These are phyloP conservation scores for Semotilus atromaculatus DNA, from an alignment of 2,797 vertebrate genomes.

Conservation along the genomic window DNA sequence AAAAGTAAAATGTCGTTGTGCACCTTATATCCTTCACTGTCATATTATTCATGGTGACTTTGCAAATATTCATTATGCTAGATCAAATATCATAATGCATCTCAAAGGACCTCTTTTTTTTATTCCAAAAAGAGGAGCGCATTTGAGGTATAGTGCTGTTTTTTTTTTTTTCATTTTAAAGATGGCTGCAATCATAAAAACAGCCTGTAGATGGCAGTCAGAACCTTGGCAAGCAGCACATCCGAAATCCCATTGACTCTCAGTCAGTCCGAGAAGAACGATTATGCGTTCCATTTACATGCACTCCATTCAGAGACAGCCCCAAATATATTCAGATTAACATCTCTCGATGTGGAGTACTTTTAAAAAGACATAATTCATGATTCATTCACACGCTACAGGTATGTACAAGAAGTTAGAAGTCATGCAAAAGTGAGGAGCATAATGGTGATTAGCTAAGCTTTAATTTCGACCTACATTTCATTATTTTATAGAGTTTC, in stretches of 20 bases:
- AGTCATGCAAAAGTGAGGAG: not conserved
- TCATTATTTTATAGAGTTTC: not conserved
- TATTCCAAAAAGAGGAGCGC: constrained; percentile 69
- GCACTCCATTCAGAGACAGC: not conserved
- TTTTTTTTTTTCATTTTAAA: not conserved
- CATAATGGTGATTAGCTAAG: constrained; percentile 2
- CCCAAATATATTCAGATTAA: constrained; percentile 7
- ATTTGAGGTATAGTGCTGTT: constrained; percentile 55
- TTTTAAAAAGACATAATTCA: not conserved
- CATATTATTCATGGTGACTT: not conserved
- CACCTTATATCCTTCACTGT: not conserved
- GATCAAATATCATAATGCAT: not conserved
- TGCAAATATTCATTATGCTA: not conserved
- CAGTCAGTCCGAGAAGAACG: constrained; percentile 66
- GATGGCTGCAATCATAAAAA: constrained; percentile 53
- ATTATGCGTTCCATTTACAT: constrained; percentile 25
- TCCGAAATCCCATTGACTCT: constrained; percentile 57
- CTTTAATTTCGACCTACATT: not conserved
- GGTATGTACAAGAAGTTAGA: constrained; percentile 1
- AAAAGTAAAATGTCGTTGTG: not conserved
- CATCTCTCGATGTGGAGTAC: constrained; percentile 4
- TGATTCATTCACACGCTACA: not conserved
- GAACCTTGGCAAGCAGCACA: constrained; percentile 70
- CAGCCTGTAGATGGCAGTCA: constrained; percentile 84
- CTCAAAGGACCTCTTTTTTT: constrained; percentile 48